Conservation (phyloP, 2,113 vertebrate species). For the Dolichallabes microphthalmus region DNA sequence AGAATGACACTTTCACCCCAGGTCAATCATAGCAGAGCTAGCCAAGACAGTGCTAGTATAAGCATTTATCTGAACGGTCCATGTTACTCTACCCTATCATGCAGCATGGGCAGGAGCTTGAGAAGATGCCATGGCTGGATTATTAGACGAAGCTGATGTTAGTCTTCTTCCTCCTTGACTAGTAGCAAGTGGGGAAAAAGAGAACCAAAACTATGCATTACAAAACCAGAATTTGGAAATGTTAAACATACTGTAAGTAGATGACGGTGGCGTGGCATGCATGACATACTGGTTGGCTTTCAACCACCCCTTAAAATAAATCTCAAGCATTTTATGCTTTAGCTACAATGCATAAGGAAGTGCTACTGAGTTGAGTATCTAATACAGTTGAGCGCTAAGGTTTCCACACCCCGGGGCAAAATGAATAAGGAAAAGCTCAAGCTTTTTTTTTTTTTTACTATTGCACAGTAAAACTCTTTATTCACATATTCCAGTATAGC, state of each 20-base stretch:
- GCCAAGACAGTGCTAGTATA: neutral
- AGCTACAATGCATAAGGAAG: neutral
- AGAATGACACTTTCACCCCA: neutral
- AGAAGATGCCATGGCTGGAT: too few relatives aligned
- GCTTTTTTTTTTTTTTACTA: neutral
- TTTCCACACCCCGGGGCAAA: neutral
- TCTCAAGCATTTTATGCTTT: neutral
- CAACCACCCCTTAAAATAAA: neutral
- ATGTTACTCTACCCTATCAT: too few relatives aligned
- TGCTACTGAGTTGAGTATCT: neutral
- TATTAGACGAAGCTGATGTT: too few relatives aligned
- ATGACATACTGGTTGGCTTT: neutral
- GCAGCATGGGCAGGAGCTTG: too few relatives aligned
- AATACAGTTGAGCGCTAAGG: neutral
- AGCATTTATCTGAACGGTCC: too few relatives aligned
- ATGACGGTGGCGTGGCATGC: neutral
- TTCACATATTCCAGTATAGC: too few relatives aligned
- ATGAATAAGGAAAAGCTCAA: neutral
- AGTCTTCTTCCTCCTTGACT: too few relatives aligned
- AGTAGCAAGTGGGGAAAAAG: too few relatives aligned
- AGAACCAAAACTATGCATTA: neutral
- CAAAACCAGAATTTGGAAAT: neutral
- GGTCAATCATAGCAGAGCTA: neutral
- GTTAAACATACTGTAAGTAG: neutral
- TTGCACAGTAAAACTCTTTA: too few relatives aligned